These are phyloP conservation scores for Drosophila parthenogenetica DNA, from an alignment of 2,888 invertebrate species.

Conservation along the genomic window DNA sequence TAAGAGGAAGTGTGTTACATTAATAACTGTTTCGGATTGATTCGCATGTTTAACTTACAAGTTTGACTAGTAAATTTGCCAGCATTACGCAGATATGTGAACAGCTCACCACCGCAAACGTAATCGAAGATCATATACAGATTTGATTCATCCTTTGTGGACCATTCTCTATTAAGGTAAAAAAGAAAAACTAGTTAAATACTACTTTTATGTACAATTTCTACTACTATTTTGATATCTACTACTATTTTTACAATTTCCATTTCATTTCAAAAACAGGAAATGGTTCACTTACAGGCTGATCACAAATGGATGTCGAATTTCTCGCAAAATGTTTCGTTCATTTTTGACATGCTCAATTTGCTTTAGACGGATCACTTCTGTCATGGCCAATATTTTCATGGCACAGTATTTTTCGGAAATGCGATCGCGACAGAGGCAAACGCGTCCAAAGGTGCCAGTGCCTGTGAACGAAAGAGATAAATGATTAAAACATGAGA, in stretches of 20 bases:
- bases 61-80: conserved; percentile 95
- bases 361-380: conserved; percentile 97
- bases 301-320: conserved; percentile 98
- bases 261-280: too few species aligned
- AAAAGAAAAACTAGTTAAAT: background rate
- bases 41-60: conserved; percentile 85
- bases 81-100: conserved; percentile 96
- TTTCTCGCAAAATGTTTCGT: conserved; percentile 95
- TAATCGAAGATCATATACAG: conserved; percentile 99
- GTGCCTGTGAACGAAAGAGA: conserved; percentile 88
- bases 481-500: conserved; percentile 18
- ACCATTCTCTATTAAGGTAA: conserved; percentile 91
- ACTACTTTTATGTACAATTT: too few species aligned
- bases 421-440: conserved; percentile 93
- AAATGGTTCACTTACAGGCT: conserved; percentile 90
- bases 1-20: conserved; percentile 71
- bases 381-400: conserved; percentile 96
- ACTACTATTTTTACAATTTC: too few species aligned
- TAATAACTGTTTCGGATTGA: background rate
- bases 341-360: conserved; percentile 99
- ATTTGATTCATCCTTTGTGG: conserved; percentile 94
- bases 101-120: conserved; percentile 98
- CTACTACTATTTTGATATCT: too few species aligned
- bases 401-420: conserved; percentile 94
- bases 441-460: conserved; percentile 98